A percentile compares a stretch with the other conserved stretches of the same genome.
phyloP scores from a whole-genome alignment of 2,113 vertebrate genomes.

The Prunella fulvescens region DNA sequence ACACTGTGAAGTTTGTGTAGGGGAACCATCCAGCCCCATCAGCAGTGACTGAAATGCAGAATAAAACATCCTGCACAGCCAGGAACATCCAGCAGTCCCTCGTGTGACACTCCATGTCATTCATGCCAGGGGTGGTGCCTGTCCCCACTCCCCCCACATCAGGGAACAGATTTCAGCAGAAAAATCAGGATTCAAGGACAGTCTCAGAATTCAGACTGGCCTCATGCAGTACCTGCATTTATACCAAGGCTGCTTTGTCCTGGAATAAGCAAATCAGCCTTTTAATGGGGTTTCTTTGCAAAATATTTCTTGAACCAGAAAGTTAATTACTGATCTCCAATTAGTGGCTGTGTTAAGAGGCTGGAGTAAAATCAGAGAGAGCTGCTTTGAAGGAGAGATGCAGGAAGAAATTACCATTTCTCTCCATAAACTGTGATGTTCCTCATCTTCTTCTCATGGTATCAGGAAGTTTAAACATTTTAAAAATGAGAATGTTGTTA shows the following conservation, averaged over 20 bases:
- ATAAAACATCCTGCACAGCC: neutral
- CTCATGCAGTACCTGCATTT: neutral
- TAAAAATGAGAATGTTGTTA: neutral
- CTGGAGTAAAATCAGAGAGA: slow-evolving; percentile 24
- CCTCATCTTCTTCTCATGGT: neutral
- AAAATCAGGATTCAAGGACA: neutral
- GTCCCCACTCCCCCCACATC: neutral
- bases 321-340: slow-evolving; percentile 74
- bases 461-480: neutral
- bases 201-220: neutral
- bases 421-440: neutral
- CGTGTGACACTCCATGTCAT: neutral
- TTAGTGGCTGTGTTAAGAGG: slow-evolving; percentile 65
- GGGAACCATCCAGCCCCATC: neutral
- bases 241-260: neutral
- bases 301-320: slow-evolving; percentile 69
- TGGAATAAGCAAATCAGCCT: slow-evolving; percentile 53
- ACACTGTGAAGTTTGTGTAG: neutral
- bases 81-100: neutral
- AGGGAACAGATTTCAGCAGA: fast-evolving
- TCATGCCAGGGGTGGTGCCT: fast-evolving
- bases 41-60: neutral
- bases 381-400: slow-evolving; percentile 3
- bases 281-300: slow-evolving; percentile 64
- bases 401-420: neutral